A percentile compares a stretch with the other conserved stretches of the same genome.
Conservation (phyloP, 2,113 vertebrate species). For the Amphiprion ocellaris region DNA sequence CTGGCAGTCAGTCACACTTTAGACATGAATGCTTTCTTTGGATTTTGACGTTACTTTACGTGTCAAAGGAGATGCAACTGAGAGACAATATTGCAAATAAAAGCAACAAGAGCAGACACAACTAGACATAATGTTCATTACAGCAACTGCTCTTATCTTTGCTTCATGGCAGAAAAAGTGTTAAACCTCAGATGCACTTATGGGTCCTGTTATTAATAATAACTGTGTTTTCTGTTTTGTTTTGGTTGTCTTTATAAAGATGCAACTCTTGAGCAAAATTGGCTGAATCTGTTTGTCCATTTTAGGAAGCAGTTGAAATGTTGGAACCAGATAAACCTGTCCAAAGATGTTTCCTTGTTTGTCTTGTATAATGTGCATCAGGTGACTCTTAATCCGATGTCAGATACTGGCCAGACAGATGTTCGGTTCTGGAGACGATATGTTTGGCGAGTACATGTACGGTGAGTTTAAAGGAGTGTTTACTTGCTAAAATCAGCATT, state of each 20-base stretch:
- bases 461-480: slow-evolving; percentile 46
- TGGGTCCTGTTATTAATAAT: neutral
- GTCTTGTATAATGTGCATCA: slow-evolving; percentile 33
- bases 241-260: slow-evolving; percentile 5
- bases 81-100: neutral
- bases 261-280: neutral
- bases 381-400: slow-evolving; percentile 51
- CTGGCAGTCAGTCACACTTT: slow-evolving; percentile 47
- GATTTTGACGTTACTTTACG: slow-evolving; percentile 26
- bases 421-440: slow-evolving; percentile 37
- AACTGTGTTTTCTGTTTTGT: neutral
- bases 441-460: slow-evolving; percentile 19
- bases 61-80: slow-evolving; percentile 16
- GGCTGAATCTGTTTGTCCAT: neutral
- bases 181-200: neutral
- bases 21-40: slow-evolving; percentile 28
- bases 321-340: neutral
- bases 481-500: slow-evolving; percentile 54
- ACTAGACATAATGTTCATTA: slow-evolving; percentile 4
- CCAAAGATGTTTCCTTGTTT: slow-evolving; percentile 32
- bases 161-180: neutral
- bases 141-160: neutral
- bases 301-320: neutral
- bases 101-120: neutral
- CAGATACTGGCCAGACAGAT: slow-evolving; percentile 51